Evolutionary conservation across 2,113 vertebrate species (phyloP).

Genomic region (Phaethornis superciliosus): DNA sequence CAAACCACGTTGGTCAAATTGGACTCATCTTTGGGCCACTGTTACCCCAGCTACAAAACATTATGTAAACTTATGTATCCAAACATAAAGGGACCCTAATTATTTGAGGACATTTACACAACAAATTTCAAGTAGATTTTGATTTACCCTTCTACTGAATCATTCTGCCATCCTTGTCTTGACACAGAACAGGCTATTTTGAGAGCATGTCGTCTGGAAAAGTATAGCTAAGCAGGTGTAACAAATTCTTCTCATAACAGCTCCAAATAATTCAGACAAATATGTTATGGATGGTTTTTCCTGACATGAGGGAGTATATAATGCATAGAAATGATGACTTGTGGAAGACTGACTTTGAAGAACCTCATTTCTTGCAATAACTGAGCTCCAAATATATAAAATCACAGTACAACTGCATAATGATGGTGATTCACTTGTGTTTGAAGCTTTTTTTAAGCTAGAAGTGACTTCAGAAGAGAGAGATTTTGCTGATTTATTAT

Average conservation of each 20-base stretch:
- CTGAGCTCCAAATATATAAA: background rate
- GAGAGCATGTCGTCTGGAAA: slow-evolving; percentile 37
- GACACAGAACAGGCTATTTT: background rate
- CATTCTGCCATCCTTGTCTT: background rate
- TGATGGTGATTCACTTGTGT: slow-evolving; percentile 6
- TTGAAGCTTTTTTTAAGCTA: background rate
- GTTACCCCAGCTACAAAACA: background rate
- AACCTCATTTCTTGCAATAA: slow-evolving; percentile 1
- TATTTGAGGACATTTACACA: background rate
- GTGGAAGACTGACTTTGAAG: background rate
- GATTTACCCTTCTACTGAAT: background rate
- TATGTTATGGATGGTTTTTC: slow-evolving; percentile 14
- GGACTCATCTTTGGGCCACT: background rate
- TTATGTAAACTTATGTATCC: background rate
- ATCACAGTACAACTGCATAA: background rate
- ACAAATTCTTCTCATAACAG: background rate
- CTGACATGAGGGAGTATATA: background rate
- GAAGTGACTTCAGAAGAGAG: background rate
- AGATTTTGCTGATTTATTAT: background rate
- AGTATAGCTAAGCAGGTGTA: slow-evolving; percentile 8
- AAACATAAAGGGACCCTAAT: background rate
- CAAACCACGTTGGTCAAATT: background rate
- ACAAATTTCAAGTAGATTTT: background rate
- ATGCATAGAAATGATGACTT: background rate
- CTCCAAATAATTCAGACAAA: slow-evolving; percentile 31